phyloP scores from a whole-genome alignment of 1,140 invertebrate genomes.

The Drosophila sucinea region DNA sequence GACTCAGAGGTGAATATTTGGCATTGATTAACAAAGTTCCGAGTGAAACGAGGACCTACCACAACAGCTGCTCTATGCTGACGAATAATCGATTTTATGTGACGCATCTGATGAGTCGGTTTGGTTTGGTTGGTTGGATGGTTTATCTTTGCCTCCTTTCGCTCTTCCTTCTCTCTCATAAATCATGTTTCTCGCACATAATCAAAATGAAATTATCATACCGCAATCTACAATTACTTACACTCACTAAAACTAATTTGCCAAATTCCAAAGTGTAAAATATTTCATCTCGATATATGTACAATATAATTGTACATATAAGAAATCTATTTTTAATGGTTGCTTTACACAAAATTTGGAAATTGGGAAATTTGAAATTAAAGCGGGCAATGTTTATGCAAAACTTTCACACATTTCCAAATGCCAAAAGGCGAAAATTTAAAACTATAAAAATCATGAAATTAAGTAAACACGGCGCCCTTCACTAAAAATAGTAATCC shows the following conservation, averaged over 20 bases:
- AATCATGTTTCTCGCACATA: not conserved
- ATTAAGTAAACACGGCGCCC: constrained; percentile 67
- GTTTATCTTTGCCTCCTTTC: not conserved
- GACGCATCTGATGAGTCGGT: not conserved
- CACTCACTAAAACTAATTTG: constrained; percentile 31
- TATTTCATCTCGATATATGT: constrained; percentile 33
- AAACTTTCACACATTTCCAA: constrained; percentile 61
- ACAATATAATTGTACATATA: not conserved
- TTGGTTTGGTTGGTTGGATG: not conserved
- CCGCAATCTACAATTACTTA: constrained; percentile 11
- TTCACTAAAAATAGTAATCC: constrained; percentile 69
- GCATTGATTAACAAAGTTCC: no score
- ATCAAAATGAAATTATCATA: constrained; percentile 2
- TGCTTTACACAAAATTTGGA: constrained; percentile 47
- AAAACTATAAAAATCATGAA: constrained; percentile 64
- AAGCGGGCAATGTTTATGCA: constrained; percentile 59
- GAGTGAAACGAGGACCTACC: constrained; percentile 18
- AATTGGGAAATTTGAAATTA: constrained; percentile 33
- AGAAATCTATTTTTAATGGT: constrained; percentile 56
- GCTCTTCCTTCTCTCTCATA: not conserved
- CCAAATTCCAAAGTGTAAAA: constrained; percentile 24
- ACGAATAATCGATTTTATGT: not conserved
- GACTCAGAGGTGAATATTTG: constrained; percentile 58
- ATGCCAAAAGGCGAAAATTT: constrained; percentile 43
- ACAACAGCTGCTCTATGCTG: constrained; percentile 9